Evolutionary conservation across 2,797 vertebrate species (phyloP).

Genomic region (Rhynchotus rufescens): DNA sequence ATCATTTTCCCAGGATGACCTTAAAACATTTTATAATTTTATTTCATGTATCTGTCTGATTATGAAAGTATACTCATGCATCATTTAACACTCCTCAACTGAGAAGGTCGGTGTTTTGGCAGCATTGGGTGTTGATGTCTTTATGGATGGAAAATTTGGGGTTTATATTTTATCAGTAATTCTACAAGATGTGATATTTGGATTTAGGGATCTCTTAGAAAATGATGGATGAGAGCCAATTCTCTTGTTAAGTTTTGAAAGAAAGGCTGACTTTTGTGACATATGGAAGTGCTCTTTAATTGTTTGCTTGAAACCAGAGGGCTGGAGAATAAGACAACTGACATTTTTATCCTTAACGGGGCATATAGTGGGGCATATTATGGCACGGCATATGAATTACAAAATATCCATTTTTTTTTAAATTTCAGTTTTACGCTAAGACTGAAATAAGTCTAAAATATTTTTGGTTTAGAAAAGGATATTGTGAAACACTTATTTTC

Average conservation of each 20-base stretch:
- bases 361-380: too few species aligned
- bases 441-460: not conserved
- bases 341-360: not conserved
- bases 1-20: conserved; percentile 55
- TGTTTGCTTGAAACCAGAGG: not conserved
- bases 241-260: conserved; percentile 11
- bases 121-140: conserved; percentile 66
- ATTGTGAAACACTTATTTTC: not conserved
- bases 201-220: conserved; percentile 67
- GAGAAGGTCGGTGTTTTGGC: conserved; percentile 70
- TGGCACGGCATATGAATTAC: not conserved
- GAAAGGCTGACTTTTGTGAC: not conserved
- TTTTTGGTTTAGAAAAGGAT: not conserved
- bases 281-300: not conserved
- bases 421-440: not conserved
- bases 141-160: conserved; percentile 70
- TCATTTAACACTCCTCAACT: conserved; percentile 64
- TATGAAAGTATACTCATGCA: conserved; percentile 1
- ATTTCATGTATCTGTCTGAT: conserved; percentile 57
- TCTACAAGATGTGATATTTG: conserved; percentile 62
- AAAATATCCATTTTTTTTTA: not conserved
- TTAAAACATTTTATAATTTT: conserved; percentile 58
- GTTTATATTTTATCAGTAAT: conserved; percentile 63
- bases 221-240: conserved; percentile 28
- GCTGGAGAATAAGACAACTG: not conserved